These are phyloP conservation scores for Drosophila histrio DNA, from an alignment of 2,888 invertebrate genomes.

Conservation along the genomic window DNA sequence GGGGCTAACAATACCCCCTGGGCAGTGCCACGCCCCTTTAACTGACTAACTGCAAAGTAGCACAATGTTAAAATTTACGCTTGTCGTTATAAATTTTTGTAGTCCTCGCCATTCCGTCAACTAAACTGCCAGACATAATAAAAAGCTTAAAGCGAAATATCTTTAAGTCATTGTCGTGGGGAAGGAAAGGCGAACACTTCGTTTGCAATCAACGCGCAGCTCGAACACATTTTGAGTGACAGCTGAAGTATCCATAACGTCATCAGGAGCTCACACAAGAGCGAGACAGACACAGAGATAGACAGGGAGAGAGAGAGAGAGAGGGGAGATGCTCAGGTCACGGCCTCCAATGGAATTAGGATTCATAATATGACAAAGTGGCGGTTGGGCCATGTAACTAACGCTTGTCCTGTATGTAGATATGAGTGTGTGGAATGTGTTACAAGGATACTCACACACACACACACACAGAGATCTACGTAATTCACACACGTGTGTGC, in stretches of 20 bases:
- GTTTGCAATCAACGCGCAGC: slow-evolving; percentile 63
- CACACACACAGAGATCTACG: slow-evolving; percentile 8
- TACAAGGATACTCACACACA: slow-evolving; percentile 23
- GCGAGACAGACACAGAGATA: background rate
- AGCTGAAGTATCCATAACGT: slow-evolving; percentile 77
- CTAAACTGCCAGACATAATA: slow-evolving; percentile 31
- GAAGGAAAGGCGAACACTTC: background rate
- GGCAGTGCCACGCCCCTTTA: slow-evolving; percentile 49
- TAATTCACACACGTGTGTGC: slow-evolving; percentile 45
- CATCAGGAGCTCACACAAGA: slow-evolving; percentile 57
- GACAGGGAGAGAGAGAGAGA: background rate
- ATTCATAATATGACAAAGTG: slow-evolving; percentile 77
- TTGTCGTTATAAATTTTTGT: slow-evolving; percentile 72
- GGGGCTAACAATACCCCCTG: slow-evolving; percentile 63
- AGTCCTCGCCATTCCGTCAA: background rate
- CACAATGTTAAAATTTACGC: slow-evolving; percentile 74
- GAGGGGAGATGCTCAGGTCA: slow-evolving; percentile 57
- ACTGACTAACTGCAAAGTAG: slow-evolving; percentile 38
- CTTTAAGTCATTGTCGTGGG: slow-evolving; percentile 28
- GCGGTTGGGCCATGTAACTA: slow-evolving; percentile 67
- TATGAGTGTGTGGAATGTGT: slow-evolving; percentile 35
- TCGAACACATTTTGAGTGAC: slow-evolving; percentile 63
- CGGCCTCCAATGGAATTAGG: slow-evolving; percentile 63
- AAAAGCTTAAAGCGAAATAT: slow-evolving; percentile 41
- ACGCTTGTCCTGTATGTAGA: slow-evolving; percentile 45